phyloP scores from a whole-genome alignment of 2,113 vertebrate genomes.

The Dasypus novemcinctus region DNA sequence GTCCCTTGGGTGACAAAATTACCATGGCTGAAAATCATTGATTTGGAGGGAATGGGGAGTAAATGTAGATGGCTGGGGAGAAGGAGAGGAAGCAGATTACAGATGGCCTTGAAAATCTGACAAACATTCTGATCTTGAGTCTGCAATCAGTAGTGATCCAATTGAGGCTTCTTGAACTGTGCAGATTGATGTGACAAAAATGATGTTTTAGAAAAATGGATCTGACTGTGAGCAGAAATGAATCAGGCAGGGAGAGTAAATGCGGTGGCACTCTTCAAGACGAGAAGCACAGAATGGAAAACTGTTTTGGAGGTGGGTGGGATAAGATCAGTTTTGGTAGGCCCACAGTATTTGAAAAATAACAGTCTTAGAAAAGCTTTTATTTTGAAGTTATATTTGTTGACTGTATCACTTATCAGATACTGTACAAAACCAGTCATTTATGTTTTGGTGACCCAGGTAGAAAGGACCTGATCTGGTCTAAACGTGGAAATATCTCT shows the following conservation, averaged over 20 bases:
- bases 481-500: not conserved
- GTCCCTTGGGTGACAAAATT: not conserved
- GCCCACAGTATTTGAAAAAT: not conserved
- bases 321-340: not conserved
- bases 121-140: not conserved
- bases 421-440: not conserved
- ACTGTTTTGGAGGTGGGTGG: not conserved
- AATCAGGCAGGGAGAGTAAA: not conserved
- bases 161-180: not conserved
- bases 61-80: not conserved
- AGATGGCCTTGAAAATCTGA: not conserved
- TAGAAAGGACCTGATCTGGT: not conserved
- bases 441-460: not conserved
- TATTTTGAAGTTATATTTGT: not conserved
- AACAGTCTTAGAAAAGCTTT: not conserved
- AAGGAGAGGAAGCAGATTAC: not conserved
- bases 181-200: slow-evolving; percentile 8
- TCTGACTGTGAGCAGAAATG: not conserved
- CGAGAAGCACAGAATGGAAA: not conserved
- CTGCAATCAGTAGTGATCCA: not conserved
- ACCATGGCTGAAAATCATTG: not conserved
- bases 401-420: not conserved
- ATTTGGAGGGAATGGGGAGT: not conserved
- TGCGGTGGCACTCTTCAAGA: not conserved
- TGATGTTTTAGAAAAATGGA: not conserved